Base-by-base conservation (phyloP, 1,140 invertebrate species). In the Bombus pascuorum region DNA sequence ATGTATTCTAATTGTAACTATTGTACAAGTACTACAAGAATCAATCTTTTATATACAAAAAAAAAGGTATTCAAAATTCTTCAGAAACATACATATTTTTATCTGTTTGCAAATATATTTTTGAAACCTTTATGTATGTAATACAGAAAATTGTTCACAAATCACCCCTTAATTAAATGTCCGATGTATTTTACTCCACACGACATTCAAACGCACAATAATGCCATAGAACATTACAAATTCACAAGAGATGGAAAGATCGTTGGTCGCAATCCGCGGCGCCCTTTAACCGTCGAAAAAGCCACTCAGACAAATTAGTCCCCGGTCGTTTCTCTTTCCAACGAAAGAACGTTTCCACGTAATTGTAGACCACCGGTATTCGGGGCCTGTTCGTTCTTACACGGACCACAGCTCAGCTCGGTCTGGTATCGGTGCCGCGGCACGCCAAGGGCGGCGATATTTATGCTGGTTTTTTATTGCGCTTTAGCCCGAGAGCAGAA, bases 301-400 rank as follows among this genome's bases (percentile, higher is more conserved):
- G 93, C 94, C 94, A 94, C 93, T 95, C 94, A 95, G 93, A 93
- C 92, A 94, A 94, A 95, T 95, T 94, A 94, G 92, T 92, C 92
- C 84, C 65, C 66, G 53, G 75, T 32, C 75, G 76, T 79, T 81
- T 85, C 79, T 53, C 77, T 65, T 28, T 77, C 57, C 44, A 13
- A 47, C 59, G 86, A 81, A 47, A 85, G 82, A 81, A 81, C 81
- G 59, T 76, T 91, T 79, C 74, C 81, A 37, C 70, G 79, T 89
- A 77, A 86, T 87, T 59, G 81, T 85, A 83, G 71, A 78, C 74
- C 83, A 42, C 32, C 81, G 81, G 65, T 78, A 87, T 87, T 79
- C 68, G 78, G 83, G 83, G 72, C 86, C 86, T 80, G 87, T 74
- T 78, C 78, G 92, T 93, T 94, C 91, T 93, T 94, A 86, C 75